Conservation (phyloP, 2,113 vertebrate species). For the Pomatostomus ruficeps region DNA sequence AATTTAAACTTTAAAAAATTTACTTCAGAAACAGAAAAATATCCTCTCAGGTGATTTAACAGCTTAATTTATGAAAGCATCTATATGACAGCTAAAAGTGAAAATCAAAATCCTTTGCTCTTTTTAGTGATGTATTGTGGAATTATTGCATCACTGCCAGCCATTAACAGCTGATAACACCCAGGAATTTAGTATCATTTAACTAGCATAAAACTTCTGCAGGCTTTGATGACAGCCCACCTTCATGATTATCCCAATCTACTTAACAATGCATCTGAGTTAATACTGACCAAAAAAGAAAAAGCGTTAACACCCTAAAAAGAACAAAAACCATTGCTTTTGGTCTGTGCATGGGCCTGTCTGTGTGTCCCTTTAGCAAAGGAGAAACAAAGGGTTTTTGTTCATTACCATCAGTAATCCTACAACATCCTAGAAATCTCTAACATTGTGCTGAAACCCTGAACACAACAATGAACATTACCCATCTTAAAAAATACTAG, state of each 20-base stretch:
- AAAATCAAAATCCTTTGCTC: not conserved
- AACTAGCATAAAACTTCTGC: not conserved
- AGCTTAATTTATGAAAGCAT: not conserved
- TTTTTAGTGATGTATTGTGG: not conserved
- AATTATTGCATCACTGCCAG: not conserved
- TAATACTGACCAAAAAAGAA: not conserved
- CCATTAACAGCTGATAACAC: not conserved
- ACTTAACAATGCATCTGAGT: not conserved
- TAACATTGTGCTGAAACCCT: not conserved
- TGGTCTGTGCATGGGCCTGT: not conserved
- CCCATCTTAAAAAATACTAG: not conserved
- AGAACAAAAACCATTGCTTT: not conserved
- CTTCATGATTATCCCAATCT: not conserved
- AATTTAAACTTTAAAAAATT: not conserved
- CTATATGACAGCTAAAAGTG: not conserved
- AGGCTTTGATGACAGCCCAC: not conserved
- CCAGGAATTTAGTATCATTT: not conserved
- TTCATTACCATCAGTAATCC: not conserved
- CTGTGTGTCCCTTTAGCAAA: not conserved
- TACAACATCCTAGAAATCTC: not conserved
- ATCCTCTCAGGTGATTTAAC: not conserved
- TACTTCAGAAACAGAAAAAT: not conserved
- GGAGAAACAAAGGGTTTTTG: not conserved
- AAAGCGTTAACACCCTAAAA: rapidly evolving
- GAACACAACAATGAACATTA: not conserved